Base-by-base conservation (phyloP, 2,888 invertebrate genomes). In the Drosophila histrio region DNA sequence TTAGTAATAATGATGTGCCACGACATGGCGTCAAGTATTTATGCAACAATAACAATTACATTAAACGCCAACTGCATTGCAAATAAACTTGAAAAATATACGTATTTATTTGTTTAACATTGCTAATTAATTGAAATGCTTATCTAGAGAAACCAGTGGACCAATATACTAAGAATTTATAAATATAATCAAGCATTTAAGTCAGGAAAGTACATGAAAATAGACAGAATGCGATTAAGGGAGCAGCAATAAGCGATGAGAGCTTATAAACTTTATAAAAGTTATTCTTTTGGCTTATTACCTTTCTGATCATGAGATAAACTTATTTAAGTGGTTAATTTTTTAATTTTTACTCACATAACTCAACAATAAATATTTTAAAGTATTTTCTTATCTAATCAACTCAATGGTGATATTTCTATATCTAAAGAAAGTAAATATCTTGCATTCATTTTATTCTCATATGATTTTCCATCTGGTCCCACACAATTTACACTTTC, bases 1-100 rank as follows among this genome's bases (percentile, higher is more conserved):
- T 66, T 60, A 50, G 62, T 76, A 73, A 83, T 85, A 80, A 83
- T 85, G 79, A 83, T 88, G 87, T 88, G 79, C 73, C 77, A 79
- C 84, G 82, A 85, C 70, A 77, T 80, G 77, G 87, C 87, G 85
- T 82, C 83, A 82, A 84, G 77, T 74, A 74, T 77, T 79, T 79
- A 72, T 70, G 73, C 76, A 77, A 79, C 78, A 78, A 70, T 74
- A 81, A 84, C 87, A 83, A 81, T 84, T 84, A 74, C 81, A 81
- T 87, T 84, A 72, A 83, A 65, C 66, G 62, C 47, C 58, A 72
- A 63, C 71, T 57, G 61, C 49, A 67, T 21, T 28, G 50, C 44
- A 28, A 61, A 54, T 21, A 36, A 58, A 59, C 77, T 66, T 56
- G 64, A 49, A 67, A 63, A 78, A 56, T 72, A 68, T 67, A 71